Conservation (phyloP, 1,140 invertebrate genomes). For the Lordiphosa clarofinis region DNA sequence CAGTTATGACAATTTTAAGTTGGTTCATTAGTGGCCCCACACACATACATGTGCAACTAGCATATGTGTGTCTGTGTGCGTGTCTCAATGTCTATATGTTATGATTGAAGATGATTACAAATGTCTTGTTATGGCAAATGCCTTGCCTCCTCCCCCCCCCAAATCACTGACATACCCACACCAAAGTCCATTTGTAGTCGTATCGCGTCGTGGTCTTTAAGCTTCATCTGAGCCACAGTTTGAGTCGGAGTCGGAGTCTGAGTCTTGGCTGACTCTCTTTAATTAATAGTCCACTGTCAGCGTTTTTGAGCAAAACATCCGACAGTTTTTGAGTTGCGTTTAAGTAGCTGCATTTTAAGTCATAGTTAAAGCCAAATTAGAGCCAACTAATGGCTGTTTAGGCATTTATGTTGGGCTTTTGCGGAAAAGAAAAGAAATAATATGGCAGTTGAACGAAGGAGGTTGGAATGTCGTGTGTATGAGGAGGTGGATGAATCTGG, state of each 20-base stretch:
- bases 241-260: constrained; percentile 3
- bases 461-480: neutral
- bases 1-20: constrained; percentile 76
- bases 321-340: constrained; percentile 42
- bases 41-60: constrained; percentile 11
- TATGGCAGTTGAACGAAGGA: constrained; percentile 4
- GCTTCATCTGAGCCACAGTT: constrained; percentile 37
- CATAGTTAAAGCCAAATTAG: constrained; percentile 48
- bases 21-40: constrained; percentile 63
- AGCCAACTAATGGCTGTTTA: constrained; percentile 42
- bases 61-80: constrained; percentile 12
- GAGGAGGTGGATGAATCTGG: neutral
- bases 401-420: constrained; percentile 7
- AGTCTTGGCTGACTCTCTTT: constrained; percentile 49
- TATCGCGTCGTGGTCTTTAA: constrained; percentile 40
- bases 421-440: neutral
- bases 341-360: constrained; percentile 49
- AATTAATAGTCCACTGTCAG: constrained; percentile 72
- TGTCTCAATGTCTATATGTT: constrained; percentile 50
- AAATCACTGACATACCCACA: constrained; percentile 12
- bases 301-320: constrained; percentile 65
- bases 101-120: constrained; percentile 74
- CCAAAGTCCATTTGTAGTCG: constrained; percentile 25
- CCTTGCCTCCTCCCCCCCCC: constrained; percentile 14
- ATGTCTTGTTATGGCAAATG: constrained; percentile 67